phyloP scores from a whole-genome alignment of 2,888 invertebrate species.

The Drosophila ezoana region DNA sequence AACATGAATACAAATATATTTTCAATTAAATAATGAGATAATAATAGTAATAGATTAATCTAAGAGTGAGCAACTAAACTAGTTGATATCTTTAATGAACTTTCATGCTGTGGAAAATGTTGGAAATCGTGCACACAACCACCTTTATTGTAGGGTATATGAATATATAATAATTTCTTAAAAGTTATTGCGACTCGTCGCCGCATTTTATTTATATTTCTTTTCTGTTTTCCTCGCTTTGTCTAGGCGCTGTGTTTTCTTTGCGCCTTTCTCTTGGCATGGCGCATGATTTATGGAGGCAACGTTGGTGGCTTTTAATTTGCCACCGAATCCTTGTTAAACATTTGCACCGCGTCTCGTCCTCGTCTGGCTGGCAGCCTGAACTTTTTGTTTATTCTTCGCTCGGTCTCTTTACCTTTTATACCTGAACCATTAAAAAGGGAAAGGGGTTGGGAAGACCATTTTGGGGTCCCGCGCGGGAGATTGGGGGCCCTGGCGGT shows the following conservation, averaged over 20 bases:
- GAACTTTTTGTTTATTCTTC: slow-evolving; percentile 58
- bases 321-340: slow-evolving; percentile 70
- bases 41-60: too few species aligned
- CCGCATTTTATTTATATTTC: slow-evolving; percentile 22
- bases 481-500: too few species aligned
- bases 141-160: slow-evolving; percentile 23
- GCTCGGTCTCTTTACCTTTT: slow-evolving; percentile 44
- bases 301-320: slow-evolving; percentile 76
- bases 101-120: not conserved
- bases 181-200: slow-evolving; percentile 55
- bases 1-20: too few species aligned
- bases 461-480: too few species aligned
- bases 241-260: slow-evolving; percentile 43
- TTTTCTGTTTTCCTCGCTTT: slow-evolving; percentile 18
- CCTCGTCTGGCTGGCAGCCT: slow-evolving; percentile 58
- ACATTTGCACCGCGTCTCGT: slow-evolving; percentile 61
- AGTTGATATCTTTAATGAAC: not conserved
- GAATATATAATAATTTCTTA: slow-evolving; percentile 55
- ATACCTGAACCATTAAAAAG: too few species aligned
- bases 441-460: too few species aligned
- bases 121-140: not conserved
- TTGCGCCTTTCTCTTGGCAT: slow-evolving; percentile 32
- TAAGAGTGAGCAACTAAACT: too few species aligned
- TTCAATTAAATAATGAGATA: too few species aligned
- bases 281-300: slow-evolving; percentile 77